Base-by-base conservation (phyloP, 2,113 vertebrate genomes). In the Cercopithecus mona region DNA sequence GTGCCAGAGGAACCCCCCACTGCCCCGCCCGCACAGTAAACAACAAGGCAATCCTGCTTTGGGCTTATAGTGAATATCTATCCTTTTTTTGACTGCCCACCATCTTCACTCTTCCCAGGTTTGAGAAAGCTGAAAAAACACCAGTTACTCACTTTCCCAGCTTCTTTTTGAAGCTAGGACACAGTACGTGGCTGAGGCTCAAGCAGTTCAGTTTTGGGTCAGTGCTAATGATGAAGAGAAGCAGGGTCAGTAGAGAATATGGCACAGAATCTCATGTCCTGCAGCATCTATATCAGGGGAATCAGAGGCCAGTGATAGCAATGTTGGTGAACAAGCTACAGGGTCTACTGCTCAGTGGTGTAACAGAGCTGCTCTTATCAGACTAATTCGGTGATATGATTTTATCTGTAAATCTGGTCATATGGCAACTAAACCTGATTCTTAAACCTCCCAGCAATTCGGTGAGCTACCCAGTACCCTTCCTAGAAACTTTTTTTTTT, bases 111-210 rank as follows among this genome's bases (percentile, higher is more conserved):
- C 25, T 5, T 12, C 18, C 38, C 40, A 92, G 32, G 40, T 93
- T 84, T 59, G n/a, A 96, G 68, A 78, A 94, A 90, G 9, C 23
- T 89, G 10, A 93, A 94, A 91, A 25, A 91, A 25, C 18, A 93
- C 13, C 22, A 92, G 52, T 61, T 82, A 66, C 43, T 78, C 23
- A 91, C 4, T 45, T 64, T 52, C 45, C 40, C 84, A 88, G 55
- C 16, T 93, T 86, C 52, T 40, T 40, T 90, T 87, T 79, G 45
- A 93, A 92, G 55, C 32, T 82, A 68, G 17, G n/a, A 27, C 1
- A 16, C 12, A 91, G 16, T 80, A 23, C 27, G 48, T 16, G 84
- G 50, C 43, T 73, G 30, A 78, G 32, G 80, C 16, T 85, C 32
- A 32, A 8, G n/a, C 7, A 68, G 27, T 82, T 73, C 81, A 12